Conservation (phyloP, 2,797 vertebrate species). For the Anas flavirostris region DNA sequence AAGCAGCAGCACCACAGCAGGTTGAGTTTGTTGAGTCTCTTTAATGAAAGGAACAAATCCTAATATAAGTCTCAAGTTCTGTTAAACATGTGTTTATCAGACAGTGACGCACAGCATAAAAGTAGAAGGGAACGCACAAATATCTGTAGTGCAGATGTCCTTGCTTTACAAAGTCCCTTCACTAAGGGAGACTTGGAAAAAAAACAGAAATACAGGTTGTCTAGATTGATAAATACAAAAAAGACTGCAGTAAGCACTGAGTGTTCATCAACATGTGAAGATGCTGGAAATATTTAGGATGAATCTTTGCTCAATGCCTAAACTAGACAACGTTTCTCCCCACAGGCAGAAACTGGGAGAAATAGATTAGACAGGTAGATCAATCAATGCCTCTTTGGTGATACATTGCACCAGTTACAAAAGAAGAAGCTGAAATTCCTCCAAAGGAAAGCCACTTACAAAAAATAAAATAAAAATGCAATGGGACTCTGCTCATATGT, state of each 20-base stretch:
- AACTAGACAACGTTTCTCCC: background rate
- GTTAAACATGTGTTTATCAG: background rate
- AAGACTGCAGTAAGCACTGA: background rate
- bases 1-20: background rate
- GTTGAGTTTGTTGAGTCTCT: background rate
- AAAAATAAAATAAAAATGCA: background rate
- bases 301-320: background rate
- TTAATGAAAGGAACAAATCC: too few relatives aligned
- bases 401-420: background rate
- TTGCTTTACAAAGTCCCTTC: background rate
- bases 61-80: background rate
- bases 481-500: background rate
- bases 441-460: background rate
- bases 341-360: background rate
- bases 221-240: background rate
- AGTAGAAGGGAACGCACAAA: background rate
- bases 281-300: background rate
- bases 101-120: background rate
- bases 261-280: background rate
- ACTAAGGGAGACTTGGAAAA: slow-evolving; percentile 15
- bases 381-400: background rate
- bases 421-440: background rate
- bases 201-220: background rate
- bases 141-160: background rate
- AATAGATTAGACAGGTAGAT: background rate